These are phyloP conservation scores for Mirza zaza DNA, from an alignment of 2,113 vertebrate genomes.

Conservation along the genomic window DNA sequence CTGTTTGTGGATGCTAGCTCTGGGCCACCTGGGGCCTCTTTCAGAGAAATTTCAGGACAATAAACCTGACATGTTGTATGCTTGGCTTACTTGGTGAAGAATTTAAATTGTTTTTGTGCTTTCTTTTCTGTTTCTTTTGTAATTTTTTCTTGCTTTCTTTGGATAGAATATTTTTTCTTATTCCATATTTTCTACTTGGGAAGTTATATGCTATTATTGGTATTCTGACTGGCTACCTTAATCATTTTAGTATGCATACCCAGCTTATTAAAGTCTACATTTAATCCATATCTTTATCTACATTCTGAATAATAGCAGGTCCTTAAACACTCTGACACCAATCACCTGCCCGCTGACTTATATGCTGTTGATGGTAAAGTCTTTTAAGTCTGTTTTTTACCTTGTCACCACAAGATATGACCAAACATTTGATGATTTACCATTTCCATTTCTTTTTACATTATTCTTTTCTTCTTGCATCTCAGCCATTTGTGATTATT, in stretches of 20 bases:
- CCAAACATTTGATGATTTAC: neutral
- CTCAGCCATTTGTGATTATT: neutral
- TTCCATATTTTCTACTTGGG: neutral
- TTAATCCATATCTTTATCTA: neutral
- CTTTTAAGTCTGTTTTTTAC: neutral
- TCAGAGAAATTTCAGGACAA: constrained; percentile 76
- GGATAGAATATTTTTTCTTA: neutral
- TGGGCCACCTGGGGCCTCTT: constrained; percentile 67
- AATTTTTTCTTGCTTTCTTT: neutral
- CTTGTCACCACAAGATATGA: neutral
- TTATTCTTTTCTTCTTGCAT: neutral
- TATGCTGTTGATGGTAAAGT: neutral
- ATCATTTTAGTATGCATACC: neutral
- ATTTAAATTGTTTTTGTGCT: constrained; percentile 52
- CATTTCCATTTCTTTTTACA: neutral
- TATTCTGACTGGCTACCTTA: neutral
- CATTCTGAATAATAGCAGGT: neutral
- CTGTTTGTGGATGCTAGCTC: neutral
- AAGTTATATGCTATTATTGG: neutral
- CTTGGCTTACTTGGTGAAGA: constrained; percentile 73
- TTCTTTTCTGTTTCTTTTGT: neutral
- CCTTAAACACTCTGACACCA: neutral
- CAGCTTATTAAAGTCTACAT: neutral
- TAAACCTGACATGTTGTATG: constrained; percentile 69
- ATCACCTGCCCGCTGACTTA: neutral